These are phyloP conservation scores for Phenganax stokvisi DNA, from an alignment of 92 coral and sea anemone species.

Conservation along the genomic window DNA sequence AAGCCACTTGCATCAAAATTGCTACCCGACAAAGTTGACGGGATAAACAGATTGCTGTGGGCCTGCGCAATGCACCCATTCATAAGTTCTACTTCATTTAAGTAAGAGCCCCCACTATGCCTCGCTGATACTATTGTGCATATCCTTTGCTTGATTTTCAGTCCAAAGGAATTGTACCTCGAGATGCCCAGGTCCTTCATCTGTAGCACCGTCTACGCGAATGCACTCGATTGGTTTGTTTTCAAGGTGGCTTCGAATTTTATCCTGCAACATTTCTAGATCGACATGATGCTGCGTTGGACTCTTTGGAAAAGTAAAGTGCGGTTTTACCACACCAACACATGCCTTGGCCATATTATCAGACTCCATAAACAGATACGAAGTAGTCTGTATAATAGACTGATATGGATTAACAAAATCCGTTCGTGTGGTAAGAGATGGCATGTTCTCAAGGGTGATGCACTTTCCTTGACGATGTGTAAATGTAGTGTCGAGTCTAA, in stretches of 20 bases:
- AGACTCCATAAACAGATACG: slow-evolving; percentile 53
- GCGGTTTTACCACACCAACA: slow-evolving; percentile 56
- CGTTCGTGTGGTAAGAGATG: slow-evolving; percentile 44
- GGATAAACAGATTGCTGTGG: slow-evolving; percentile 54
- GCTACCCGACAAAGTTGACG: slow-evolving; percentile 57
- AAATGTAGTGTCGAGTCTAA: slow-evolving; percentile 45
- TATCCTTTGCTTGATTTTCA: slow-evolving; percentile 44
- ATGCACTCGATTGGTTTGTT: slow-evolving; percentile 47
- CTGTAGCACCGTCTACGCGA: slow-evolving; percentile 58
- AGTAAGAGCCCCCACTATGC: slow-evolving; percentile 56
- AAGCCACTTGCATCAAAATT: slow-evolving; percentile 55
- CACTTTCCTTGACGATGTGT: slow-evolving; percentile 49
- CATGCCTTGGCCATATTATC: slow-evolving; percentile 45
- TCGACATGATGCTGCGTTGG: slow-evolving; percentile 59
- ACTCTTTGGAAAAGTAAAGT: slow-evolving; percentile 47
- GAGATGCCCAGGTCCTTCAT: slow-evolving; percentile 61
- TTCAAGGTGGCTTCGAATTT: slow-evolving; percentile 38
- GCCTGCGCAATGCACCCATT: slow-evolving; percentile 56
- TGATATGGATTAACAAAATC: slow-evolving; percentile 46
- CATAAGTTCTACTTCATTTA: slow-evolving; percentile 60
- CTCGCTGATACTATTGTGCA: slow-evolving; percentile 56
- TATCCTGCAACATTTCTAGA: slow-evolving; percentile 50
- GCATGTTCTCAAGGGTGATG: slow-evolving; percentile 16
- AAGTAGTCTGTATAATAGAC: slow-evolving; percentile 50
- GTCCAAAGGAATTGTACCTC: slow-evolving; percentile 63